These are phyloP conservation scores for Numenius phaeopus DNA, from an alignment of 2,797 vertebrate species.

Conservation along the genomic window DNA sequence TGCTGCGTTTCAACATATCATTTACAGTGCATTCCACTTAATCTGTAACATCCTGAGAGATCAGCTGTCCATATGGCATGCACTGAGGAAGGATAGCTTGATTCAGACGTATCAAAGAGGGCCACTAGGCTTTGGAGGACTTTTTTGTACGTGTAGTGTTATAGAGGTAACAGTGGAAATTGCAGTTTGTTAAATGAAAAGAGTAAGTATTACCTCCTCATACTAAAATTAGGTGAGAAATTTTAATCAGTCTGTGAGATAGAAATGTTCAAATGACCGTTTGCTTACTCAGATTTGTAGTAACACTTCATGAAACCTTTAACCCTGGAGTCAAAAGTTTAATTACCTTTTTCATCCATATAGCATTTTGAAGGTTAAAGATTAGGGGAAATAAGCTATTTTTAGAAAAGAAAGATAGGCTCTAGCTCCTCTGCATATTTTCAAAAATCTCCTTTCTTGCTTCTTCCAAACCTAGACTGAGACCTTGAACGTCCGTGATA, in stretches of 20 bases:
- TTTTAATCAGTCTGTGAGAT: neutral
- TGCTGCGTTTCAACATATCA: neutral
- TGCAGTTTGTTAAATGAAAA: neutral
- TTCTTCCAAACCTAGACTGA: neutral
- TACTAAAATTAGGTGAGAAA: slow-evolving; percentile 27
- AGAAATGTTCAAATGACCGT: neutral
- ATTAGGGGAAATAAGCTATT: neutral
- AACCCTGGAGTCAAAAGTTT: neutral
- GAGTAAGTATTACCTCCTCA: neutral
- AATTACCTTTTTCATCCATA: slow-evolving; percentile 3
- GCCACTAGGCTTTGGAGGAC: neutral
- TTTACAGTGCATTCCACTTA: neutral
- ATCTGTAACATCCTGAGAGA: neutral
- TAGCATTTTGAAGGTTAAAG: slow-evolving; percentile 14
- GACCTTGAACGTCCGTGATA: neutral
- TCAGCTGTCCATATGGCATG: neutral
- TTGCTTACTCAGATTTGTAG: slow-evolving; percentile 7
- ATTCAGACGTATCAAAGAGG: neutral
- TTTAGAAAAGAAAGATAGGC: neutral
- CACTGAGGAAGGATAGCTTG: neutral
- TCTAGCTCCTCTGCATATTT: neutral
- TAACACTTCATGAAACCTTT: slow-evolving; percentile 7
- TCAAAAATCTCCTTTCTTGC: neutral
- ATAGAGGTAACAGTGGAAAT: neutral
- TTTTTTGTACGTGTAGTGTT: neutral